Conservation (phyloP, 1,140 invertebrate species). For the Penaeus vannamei region DNA sequence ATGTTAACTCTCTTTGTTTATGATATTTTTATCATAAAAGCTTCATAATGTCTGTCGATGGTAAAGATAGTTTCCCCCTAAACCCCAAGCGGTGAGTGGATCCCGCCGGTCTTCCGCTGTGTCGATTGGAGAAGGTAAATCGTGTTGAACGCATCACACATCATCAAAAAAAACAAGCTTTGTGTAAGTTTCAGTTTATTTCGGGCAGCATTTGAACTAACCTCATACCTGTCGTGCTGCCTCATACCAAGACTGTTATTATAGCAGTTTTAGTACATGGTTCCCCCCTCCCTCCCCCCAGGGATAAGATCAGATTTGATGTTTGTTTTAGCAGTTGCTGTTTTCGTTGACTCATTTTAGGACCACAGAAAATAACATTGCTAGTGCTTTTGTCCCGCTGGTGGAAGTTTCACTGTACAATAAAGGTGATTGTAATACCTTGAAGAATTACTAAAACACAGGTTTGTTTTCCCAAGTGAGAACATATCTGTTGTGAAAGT, state of each 20-base stretch:
- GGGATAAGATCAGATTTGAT: slow-evolving; percentile 6
- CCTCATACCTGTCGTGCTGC: slow-evolving; percentile 46
- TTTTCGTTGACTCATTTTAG: slow-evolving; percentile 1
- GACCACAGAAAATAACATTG: neutral
- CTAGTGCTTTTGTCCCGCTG: neutral
- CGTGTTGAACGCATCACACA: slow-evolving; percentile 57
- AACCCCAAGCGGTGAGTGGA: slow-evolving; percentile 60
- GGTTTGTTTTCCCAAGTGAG: too few species aligned
- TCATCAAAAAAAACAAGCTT: slow-evolving; percentile 60
- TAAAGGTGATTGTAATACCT: too few species aligned
- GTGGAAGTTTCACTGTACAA: too few species aligned
- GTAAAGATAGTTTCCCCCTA: slow-evolving; percentile 5
- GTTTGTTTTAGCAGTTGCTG: slow-evolving; percentile 42
- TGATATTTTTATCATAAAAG: neutral
- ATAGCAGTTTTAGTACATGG: slow-evolving; percentile 58
- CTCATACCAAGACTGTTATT: slow-evolving; percentile 55
- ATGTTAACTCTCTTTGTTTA: neutral
- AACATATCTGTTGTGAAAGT: too few species aligned
- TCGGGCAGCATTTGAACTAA: slow-evolving; percentile 61
- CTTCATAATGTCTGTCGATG: neutral
- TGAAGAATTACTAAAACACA: too few species aligned
- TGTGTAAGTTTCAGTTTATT: slow-evolving; percentile 61
- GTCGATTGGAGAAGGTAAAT: slow-evolving; percentile 67
- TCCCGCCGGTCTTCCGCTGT: slow-evolving; percentile 61
- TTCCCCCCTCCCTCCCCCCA: neutral